A percentile compares a stretch with the other conserved stretches of the same genome.
Evolutionary conservation across 2,113 vertebrate genomes (phyloP).

Genomic region (Malurus melanocephalus): DNA sequence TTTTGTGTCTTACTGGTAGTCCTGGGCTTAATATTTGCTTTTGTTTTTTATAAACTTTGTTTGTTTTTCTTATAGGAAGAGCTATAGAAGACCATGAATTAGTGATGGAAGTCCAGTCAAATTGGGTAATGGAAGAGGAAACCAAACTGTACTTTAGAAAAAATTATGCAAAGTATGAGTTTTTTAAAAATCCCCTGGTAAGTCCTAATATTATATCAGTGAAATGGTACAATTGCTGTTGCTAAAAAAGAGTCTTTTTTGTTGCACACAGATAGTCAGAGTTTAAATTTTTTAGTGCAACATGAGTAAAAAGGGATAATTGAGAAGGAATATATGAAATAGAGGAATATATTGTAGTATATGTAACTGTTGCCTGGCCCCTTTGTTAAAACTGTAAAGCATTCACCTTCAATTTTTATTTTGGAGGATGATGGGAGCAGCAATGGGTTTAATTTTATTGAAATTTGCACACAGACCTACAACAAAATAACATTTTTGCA

Average conservation of each 20-base stretch:
- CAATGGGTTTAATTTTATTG: not conserved
- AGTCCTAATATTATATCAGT: slow-evolving; percentile 43
- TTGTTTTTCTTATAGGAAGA: slow-evolving; percentile 78
- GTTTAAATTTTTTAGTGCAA: not conserved
- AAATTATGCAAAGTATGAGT: slow-evolving; percentile 97
- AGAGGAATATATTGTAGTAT: not conserved
- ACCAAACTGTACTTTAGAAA: slow-evolving; percentile 93
- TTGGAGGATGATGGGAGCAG: not conserved
- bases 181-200: slow-evolving; percentile 96
- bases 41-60: not conserved
- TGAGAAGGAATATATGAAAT: not conserved
- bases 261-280: not conserved
- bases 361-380: not conserved
- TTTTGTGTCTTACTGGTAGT: not conserved
- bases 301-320: not conserved
- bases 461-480: accelerated
- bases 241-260: not conserved
- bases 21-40: not conserved
- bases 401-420: not conserved
- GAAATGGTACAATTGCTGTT: not conserved
- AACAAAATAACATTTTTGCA: not conserved
- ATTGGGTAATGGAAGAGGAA: slow-evolving; percentile 87
- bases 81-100: slow-evolving; percentile 94
- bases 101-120: slow-evolving; percentile 88
- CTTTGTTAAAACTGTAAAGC: not conserved